A percentile compares a stretch with the other conserved stretches of the same genome.
Conservation (phyloP, 2,113 vertebrate species). For the Hemibagrus wyckioides region DNA sequence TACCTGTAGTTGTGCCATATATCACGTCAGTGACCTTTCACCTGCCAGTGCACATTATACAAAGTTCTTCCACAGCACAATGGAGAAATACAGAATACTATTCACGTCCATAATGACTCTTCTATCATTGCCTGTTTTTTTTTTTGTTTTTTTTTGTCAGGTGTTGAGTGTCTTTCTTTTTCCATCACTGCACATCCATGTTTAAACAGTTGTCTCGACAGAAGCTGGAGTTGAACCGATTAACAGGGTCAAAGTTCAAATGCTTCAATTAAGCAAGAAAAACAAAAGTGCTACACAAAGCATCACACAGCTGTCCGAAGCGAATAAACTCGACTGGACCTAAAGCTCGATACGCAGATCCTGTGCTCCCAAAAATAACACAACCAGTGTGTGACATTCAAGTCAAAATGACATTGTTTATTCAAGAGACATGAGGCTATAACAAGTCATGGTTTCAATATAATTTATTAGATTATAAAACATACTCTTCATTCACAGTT, state of each 20-base stretch:
- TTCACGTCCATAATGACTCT: neutral
- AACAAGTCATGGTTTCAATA: conserved; percentile 46
- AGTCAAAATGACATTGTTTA: conserved; percentile 3
- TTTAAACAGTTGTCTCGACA: conserved; percentile 32
- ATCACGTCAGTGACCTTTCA: neutral
- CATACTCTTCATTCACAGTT: conserved; percentile 69
- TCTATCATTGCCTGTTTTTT: neutral
- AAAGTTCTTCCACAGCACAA: neutral
- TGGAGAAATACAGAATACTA: neutral
- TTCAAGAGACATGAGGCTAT: neutral
- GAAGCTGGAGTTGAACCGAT: conserved; percentile 20
- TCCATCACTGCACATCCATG: neutral
- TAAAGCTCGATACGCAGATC: neutral
- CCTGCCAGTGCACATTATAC: neutral
- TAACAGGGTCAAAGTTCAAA: conserved; percentile 28
- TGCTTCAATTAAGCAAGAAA: conserved; percentile 16
- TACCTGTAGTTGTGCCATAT: neutral
- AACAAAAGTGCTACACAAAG: conserved; percentile 1
- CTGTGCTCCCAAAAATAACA: neutral
- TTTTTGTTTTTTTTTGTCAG: neutral
- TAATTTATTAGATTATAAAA: conserved; percentile 64
- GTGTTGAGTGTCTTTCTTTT: neutral
- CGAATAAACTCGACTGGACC: neutral
- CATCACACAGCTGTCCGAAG: conserved; percentile 11
- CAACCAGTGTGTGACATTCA: neutral